Conservation (phyloP, 2,888 invertebrate species). For the Byasa hedistus region DNA sequence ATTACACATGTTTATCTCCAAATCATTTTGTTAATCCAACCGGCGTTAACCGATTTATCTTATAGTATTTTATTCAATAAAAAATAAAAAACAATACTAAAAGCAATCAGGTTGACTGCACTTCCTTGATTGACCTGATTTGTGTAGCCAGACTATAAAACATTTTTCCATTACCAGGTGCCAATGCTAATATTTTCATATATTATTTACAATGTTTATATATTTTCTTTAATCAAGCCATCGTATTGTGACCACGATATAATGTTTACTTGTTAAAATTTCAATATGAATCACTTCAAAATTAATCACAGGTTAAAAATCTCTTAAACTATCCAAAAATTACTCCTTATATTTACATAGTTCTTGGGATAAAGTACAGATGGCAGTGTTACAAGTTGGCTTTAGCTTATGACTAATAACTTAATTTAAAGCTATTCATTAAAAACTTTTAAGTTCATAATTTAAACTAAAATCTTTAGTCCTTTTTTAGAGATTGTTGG, state of each 20-base stretch:
- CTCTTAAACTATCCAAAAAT: background rate
- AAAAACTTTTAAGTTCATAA: background rate
- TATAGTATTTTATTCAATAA: constrained; percentile 55
- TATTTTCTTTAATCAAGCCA: too few relatives aligned
- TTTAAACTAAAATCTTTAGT: too few relatives aligned
- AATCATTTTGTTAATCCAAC: constrained; percentile 45
- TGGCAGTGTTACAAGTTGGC: background rate
- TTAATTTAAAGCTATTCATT: background rate
- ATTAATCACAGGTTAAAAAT: background rate
- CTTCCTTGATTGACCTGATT: constrained; percentile 67
- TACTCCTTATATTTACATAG: background rate
- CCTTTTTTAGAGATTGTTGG: too few relatives aligned
- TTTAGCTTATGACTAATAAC: background rate
- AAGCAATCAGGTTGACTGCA: constrained; percentile 59
- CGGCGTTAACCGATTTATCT: constrained; percentile 46
- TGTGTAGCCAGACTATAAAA: constrained; percentile 52
- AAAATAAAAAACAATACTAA: constrained; percentile 61
- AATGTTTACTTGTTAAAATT: background rate
- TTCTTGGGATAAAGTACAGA: background rate
- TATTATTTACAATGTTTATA: too few relatives aligned
- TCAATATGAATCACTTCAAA: background rate
- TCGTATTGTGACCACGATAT: background rate
- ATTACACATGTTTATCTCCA: constrained; percentile 56
- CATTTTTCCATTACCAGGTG: constrained; percentile 23
- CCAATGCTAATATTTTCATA: constrained; percentile 12